These are phyloP conservation scores for Parapsyche elsis DNA, from an alignment of 1,140 invertebrate species.

Conservation along the genomic window DNA sequence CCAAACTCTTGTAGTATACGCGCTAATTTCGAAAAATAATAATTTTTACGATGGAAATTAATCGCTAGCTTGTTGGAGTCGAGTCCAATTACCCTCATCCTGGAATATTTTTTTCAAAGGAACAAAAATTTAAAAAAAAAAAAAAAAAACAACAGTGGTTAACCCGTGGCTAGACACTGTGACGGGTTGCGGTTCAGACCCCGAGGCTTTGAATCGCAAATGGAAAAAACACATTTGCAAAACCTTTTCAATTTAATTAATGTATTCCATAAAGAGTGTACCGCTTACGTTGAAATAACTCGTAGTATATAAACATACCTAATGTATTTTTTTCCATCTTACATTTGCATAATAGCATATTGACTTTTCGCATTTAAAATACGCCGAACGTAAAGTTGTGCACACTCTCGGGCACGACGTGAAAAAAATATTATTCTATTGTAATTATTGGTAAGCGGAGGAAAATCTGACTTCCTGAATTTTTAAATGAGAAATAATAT, in stretches of 20 bases:
- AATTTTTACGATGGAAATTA: background rate
- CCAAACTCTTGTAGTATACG: background rate
- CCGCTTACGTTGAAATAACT: too few relatives aligned
- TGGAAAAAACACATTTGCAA: background rate
- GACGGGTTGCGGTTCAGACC: background rate
- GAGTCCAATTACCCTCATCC: background rate
- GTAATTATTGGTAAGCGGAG: too few relatives aligned
- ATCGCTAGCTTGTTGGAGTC: background rate
- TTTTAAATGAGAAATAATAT: too few relatives aligned
- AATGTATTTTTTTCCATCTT: too few relatives aligned
- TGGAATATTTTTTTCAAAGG: background rate
- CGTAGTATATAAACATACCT: too few relatives aligned
- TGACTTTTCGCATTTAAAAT: too few relatives aligned
- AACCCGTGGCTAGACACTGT: background rate
- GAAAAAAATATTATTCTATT: too few relatives aligned
- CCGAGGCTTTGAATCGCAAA: background rate
- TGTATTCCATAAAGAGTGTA: background rate
- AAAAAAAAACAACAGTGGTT: background rate
- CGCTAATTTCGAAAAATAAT: background rate
- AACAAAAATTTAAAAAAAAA: background rate
- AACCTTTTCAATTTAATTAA: conserved; percentile 5
- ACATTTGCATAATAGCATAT: too few relatives aligned
- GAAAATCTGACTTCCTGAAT: too few relatives aligned
- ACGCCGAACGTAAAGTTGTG: too few relatives aligned
- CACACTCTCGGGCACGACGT: too few relatives aligned